phyloP scores from a whole-genome alignment of 92 coral and sea anemone species.

The Heteractis magnifica region DNA sequence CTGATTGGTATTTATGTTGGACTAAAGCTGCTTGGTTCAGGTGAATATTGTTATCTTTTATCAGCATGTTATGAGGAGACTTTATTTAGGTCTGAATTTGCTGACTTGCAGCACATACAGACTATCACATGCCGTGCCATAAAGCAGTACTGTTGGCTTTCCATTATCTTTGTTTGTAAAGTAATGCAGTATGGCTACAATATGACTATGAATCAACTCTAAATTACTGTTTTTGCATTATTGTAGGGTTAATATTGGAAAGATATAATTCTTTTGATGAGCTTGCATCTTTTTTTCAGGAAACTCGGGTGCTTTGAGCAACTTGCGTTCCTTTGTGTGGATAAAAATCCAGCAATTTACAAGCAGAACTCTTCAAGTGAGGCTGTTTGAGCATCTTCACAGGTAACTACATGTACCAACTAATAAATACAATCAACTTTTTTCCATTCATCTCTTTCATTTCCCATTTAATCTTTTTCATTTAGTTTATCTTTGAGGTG shows the following conservation, averaged over 20 bases:
- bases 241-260: no score
- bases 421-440: not conserved
- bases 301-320: slow-evolving; percentile 76
- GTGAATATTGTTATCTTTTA: slow-evolving; percentile 44
- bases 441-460: no score
- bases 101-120: no score
- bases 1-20: slow-evolving; percentile 73
- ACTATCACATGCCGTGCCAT: no score
- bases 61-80: not conserved
- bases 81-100: no score
- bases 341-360: slow-evolving; percentile 93
- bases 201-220: no score
- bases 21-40: slow-evolving; percentile 86
- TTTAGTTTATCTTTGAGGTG: slow-evolving; percentile 86
- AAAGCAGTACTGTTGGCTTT: no score
- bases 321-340: slow-evolving; percentile 84
- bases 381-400: slow-evolving; percentile 91
- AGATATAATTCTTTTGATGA: not conserved
- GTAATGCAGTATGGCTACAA: no score
- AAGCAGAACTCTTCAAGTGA: slow-evolving; percentile 94
- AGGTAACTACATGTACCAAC: slow-evolving; percentile 41
- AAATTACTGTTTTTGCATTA: no score
- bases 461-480: not conserved
- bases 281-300: slow-evolving; percentile 33
- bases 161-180: no score